Evolutionary conservation across 2,113 vertebrate species (phyloP).

Genomic region (Gadus macrocephalus): DNA sequence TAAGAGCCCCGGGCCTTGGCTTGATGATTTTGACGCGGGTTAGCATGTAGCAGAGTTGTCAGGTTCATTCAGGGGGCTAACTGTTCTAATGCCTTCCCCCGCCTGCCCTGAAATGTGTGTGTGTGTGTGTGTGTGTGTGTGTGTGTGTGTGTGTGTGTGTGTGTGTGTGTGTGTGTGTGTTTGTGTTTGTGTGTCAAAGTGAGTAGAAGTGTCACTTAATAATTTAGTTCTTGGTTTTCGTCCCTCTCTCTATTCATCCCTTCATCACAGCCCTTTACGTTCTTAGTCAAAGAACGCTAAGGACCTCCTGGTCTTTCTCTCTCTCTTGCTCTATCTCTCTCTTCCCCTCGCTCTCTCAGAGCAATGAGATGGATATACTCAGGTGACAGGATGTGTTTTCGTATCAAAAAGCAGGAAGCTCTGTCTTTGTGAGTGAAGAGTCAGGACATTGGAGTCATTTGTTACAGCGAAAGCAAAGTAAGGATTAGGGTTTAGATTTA

Average conservation of each 20-base stretch:
- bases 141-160: conserved; percentile 29
- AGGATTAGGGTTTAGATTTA: conserved; percentile 5
- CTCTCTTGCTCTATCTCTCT: conserved; percentile 32
- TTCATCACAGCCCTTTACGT: conserved; percentile 65
- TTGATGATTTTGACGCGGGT: conserved; percentile 68
- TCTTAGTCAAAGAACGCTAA: conserved; percentile 61
- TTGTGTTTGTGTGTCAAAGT: conserved; percentile 24
- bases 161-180: conserved; percentile 17
- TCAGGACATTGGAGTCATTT: conserved; percentile 32
- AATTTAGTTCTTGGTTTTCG: conserved; percentile 65
- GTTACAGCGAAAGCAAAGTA: conserved; percentile 22
- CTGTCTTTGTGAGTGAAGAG: conserved; percentile 27
- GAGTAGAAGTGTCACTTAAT: conserved; percentile 65
- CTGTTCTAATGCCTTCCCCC: conserved; percentile 68
- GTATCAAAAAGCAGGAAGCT: conserved; percentile 41
- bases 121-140: conserved; percentile 41
- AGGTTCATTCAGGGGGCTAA: conserved; percentile 73
- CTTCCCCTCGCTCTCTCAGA: conserved; percentile 41
- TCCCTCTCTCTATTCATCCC: conserved; percentile 54
- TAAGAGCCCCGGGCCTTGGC: conserved; percentile 61
- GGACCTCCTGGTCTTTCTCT: conserved; percentile 11
- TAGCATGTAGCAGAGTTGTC: conserved; percentile 67
- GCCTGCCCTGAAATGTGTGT: conserved; percentile 32
- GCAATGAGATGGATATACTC: conserved; percentile 56
- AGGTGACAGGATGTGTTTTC: conserved; percentile 53